phyloP scores from a whole-genome alignment of 2,113 vertebrate genomes.

The Hemicordylus capensis region DNA sequence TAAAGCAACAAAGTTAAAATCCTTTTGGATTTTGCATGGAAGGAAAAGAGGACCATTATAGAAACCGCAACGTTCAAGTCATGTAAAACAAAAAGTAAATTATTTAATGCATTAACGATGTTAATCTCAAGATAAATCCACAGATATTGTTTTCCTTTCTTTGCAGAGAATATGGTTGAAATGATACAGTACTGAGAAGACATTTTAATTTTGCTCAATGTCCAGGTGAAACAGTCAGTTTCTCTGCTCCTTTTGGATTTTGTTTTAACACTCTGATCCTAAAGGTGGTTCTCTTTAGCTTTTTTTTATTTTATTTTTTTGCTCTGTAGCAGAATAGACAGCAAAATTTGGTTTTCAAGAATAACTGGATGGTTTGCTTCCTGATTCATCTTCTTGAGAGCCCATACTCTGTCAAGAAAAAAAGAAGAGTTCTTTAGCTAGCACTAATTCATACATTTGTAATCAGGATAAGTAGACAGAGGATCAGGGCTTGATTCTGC shows the following conservation, averaged over 20 bases:
- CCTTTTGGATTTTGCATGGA: conserved; percentile 27
- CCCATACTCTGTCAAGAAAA: conserved; percentile 91
- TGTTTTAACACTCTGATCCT: conserved; percentile 52
- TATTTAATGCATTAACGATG: conserved; percentile 81
- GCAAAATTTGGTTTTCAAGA: conserved; percentile 83
- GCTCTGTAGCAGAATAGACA: conserved; percentile 65
- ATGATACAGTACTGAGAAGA: conserved; percentile 77
- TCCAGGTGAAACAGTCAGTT: conserved; percentile 73
- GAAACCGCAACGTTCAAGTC: conserved; percentile 74
- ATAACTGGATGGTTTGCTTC: conserved; percentile 99
- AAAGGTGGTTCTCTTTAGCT: conserved; percentile 67
- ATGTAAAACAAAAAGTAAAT: conserved; percentile 81
- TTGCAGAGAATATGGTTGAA: conserved; percentile 76
- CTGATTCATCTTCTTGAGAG: conserved; percentile 97
- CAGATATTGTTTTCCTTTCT: conserved; percentile 73
- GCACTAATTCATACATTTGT: conserved; percentile 24
- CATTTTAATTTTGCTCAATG: conserved; percentile 68
- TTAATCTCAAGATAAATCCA: conserved; percentile 83
- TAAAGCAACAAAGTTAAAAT: conserved; percentile 36
- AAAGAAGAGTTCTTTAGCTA: conserved; percentile 25
- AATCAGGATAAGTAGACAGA: conserved; percentile 24
- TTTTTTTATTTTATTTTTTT: conserved; percentile 44
- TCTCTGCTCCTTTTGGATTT: conserved; percentile 65
- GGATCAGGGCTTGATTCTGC: background rate
- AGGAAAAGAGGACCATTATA: conserved; percentile 59